These are phyloP conservation scores for Sminthopsis crassicaudata DNA, from an alignment of 2,113 vertebrate genomes.

Conservation along the genomic window DNA sequence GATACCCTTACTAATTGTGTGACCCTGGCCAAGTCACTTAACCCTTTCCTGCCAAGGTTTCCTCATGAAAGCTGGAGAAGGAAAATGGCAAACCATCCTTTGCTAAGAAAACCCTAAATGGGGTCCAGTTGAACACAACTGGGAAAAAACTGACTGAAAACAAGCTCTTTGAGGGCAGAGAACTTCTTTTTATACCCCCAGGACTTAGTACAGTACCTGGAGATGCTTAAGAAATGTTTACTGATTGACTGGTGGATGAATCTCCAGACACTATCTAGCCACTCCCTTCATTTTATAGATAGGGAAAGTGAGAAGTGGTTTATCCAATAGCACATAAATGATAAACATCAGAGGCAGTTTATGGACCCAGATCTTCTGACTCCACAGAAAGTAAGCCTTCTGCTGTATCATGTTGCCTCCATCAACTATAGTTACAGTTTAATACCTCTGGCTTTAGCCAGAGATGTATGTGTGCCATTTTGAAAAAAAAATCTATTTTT, in stretches of 20 bases:
- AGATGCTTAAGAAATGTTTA: background rate
- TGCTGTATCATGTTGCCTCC: background rate
- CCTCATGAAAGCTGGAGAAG: too few species aligned
- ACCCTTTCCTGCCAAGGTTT: too few species aligned
- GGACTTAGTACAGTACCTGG: background rate
- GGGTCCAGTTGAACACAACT: too few species aligned
- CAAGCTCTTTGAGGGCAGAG: background rate
- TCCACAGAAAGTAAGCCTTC: background rate
- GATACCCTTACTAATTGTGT: too few species aligned
- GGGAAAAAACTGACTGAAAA: too few species aligned
- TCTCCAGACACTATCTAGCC: background rate
- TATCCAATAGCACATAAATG: background rate
- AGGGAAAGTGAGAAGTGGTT: background rate
- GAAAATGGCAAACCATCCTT: too few species aligned
- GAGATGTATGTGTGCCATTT: background rate
- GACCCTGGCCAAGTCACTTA: too few species aligned
- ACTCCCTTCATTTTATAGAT: background rate
- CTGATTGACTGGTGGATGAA: background rate
- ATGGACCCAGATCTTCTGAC: background rate
- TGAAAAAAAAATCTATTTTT: background rate
- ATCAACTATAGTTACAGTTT: background rate
- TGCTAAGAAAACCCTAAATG: too few species aligned
- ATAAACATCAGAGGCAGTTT: background rate
- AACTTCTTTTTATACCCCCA: background rate
- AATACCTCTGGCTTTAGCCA: background rate